Evolutionary conservation across 2,797 vertebrate genomes (phyloP).

Genomic region (Crocidura indochinensis): DNA sequence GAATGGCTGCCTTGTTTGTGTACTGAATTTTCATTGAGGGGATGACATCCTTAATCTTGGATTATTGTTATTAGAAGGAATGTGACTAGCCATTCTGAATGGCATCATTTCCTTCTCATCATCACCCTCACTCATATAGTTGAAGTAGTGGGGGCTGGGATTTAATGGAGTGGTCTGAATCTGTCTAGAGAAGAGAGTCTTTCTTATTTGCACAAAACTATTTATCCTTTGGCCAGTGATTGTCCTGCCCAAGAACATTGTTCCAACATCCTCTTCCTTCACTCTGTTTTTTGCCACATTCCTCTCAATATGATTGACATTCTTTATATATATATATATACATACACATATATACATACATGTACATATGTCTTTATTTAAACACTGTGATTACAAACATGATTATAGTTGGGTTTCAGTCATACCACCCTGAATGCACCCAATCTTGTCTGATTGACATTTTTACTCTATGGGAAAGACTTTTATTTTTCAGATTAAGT

Average conservation of each 20-base stretch:
- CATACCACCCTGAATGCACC: no score
- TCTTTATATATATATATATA: no score
- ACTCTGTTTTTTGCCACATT: background rate
- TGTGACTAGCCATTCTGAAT: background rate
- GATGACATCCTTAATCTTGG: background rate
- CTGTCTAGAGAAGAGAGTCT: background rate
- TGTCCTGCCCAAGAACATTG: background rate
- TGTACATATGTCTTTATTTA: no score
- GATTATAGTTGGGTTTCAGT: no score
- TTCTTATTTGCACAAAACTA: background rate
- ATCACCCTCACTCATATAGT: background rate
- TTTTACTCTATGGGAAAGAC: background rate
- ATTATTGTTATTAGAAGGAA: background rate
- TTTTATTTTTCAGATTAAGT: no score
- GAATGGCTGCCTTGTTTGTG: background rate
- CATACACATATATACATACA: no score
- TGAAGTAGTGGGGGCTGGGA: background rate
- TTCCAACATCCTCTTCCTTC: background rate
- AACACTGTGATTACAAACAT: no score
- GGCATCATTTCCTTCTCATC: background rate
- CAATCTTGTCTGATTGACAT: no score
- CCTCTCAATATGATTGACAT: no score
- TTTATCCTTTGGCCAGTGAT: background rate
- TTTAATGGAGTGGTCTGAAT: fast-evolving
- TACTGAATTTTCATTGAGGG: background rate